Percentiles rank a stretch among this genome's conserved stretches.
Conservation (phyloP, 2,113 vertebrate species). For the Daboia siamensis region DNA sequence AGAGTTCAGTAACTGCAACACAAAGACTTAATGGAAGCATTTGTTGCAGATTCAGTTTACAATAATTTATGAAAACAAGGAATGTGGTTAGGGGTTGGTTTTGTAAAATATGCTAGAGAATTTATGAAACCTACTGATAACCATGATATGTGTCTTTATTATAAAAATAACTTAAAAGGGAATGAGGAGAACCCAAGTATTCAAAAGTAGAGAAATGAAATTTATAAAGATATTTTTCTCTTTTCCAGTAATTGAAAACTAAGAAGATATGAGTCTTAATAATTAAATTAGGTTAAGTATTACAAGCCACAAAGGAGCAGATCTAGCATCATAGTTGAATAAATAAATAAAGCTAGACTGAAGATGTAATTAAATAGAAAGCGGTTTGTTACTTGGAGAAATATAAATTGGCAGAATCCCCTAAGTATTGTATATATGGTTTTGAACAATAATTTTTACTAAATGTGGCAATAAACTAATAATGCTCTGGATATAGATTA, state of each 20-base stretch:
- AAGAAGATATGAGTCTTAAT: slow-evolving; percentile 3
- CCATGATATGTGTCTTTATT: background rate
- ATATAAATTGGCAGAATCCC: slow-evolving; percentile 2
- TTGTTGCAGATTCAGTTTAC: background rate
- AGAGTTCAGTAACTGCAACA: background rate
- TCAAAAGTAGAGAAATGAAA: background rate
- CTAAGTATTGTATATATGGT: background rate
- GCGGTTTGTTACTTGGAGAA: slow-evolving; percentile 10
- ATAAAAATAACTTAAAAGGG: background rate
- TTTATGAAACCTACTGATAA: background rate
- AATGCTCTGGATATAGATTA: background rate
- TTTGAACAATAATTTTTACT: slow-evolving; percentile 23
- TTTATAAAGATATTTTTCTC: slow-evolving; percentile 13
- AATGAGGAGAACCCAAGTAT: background rate
- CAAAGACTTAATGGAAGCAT: slow-evolving; percentile 11
- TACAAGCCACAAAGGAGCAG: slow-evolving; percentile 20
- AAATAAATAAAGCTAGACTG: slow-evolving; percentile 13
- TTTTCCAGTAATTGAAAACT: slow-evolving; percentile 14
- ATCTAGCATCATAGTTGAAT: slow-evolving; percentile 25
- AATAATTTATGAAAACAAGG: background rate
- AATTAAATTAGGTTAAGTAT: slow-evolving; percentile 17
- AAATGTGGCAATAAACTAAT: slow-evolving; percentile 21
- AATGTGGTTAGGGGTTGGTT: background rate
- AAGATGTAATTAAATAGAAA: slow-evolving; percentile 28
- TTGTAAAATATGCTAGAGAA: background rate